Percentiles rank a stretch among this genome's conserved stretches.
These are phyloP conservation scores for Pocillopora meandrina DNA, from an alignment of 92 coral and sea anemone species.

Conservation along the genomic window DNA sequence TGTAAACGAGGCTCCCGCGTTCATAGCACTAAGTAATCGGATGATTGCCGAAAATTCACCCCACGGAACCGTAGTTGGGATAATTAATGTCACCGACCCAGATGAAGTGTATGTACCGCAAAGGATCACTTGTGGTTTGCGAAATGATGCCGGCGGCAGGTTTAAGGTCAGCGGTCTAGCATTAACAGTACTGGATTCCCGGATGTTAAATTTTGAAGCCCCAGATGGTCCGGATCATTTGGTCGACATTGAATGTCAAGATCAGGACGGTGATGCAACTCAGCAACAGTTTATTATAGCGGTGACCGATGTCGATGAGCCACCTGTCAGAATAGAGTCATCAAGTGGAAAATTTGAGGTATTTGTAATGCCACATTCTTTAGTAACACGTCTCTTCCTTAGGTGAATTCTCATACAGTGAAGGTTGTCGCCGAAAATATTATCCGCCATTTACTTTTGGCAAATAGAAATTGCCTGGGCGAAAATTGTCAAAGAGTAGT, in stretches of 20 bases:
- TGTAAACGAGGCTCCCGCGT: slow-evolving; percentile 70
- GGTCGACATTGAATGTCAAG: slow-evolving; percentile 70
- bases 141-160: slow-evolving; percentile 73
- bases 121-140: slow-evolving; percentile 56
- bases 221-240: slow-evolving; percentile 55
- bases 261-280: slow-evolving; percentile 63
- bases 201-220: slow-evolving; percentile 61
- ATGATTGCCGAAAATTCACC: slow-evolving; percentile 63
- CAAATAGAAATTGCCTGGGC: too few relatives aligned
- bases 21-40: slow-evolving; percentile 44
- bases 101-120: slow-evolving; percentile 56
- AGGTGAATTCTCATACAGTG: neutral
- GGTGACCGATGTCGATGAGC: slow-evolving; percentile 57
- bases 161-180: slow-evolving; percentile 62
- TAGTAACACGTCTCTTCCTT: neutral
- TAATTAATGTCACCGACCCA: slow-evolving; percentile 61
- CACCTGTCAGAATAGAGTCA: slow-evolving; percentile 49
- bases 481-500: too few relatives aligned
- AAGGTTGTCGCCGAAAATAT: too few relatives aligned
- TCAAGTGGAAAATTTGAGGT: slow-evolving; percentile 51
- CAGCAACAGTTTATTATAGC: slow-evolving; percentile 50
- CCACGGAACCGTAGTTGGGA: slow-evolving; percentile 50
- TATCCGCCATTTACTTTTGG: too few relatives aligned
- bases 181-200: slow-evolving; percentile 51
- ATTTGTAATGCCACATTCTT: neutral